Evolutionary conservation across 2,797 vertebrate species (phyloP).

Genomic region (Brachyrhaphis roseni): DNA sequence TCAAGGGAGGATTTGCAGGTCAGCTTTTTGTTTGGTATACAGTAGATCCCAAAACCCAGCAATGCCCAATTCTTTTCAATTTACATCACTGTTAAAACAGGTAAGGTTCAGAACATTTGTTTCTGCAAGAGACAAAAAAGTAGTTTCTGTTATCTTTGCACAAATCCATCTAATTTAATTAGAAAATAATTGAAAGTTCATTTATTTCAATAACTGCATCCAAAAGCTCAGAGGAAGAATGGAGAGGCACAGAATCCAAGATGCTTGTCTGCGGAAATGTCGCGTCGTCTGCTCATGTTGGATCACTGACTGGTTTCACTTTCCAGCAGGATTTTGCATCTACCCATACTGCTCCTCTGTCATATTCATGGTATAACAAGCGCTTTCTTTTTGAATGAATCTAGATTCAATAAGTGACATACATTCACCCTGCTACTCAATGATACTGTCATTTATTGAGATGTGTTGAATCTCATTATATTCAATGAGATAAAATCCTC

Average conservation of each 20-base stretch:
- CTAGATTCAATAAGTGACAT: not conserved
- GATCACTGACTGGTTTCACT: not conserved
- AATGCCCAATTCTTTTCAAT: not conserved
- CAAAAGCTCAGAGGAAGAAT: not conserved
- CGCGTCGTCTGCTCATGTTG: not conserved
- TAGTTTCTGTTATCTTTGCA: not conserved
- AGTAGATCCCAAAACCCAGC: not conserved
- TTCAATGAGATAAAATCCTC: not conserved
- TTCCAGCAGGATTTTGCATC: not conserved
- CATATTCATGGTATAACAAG: not conserved
- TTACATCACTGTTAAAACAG: not conserved
- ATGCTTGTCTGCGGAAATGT: not conserved
- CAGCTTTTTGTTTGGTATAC: not conserved
- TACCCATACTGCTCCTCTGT: not conserved
- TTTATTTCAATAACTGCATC: not conserved
- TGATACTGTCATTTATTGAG: not conserved
- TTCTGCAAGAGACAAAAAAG: not conserved
- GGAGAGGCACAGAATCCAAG: not conserved
- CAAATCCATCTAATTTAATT: not conserved
- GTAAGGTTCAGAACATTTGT: not conserved
- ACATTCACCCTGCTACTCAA: not conserved
- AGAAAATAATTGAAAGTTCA: not conserved
- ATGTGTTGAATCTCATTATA: too few species aligned
- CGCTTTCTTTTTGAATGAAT: not conserved
- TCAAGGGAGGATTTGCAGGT: not conserved